phyloP scores from a whole-genome alignment of 2,113 vertebrate species.

The Phrynosoma blainvillii region DNA sequence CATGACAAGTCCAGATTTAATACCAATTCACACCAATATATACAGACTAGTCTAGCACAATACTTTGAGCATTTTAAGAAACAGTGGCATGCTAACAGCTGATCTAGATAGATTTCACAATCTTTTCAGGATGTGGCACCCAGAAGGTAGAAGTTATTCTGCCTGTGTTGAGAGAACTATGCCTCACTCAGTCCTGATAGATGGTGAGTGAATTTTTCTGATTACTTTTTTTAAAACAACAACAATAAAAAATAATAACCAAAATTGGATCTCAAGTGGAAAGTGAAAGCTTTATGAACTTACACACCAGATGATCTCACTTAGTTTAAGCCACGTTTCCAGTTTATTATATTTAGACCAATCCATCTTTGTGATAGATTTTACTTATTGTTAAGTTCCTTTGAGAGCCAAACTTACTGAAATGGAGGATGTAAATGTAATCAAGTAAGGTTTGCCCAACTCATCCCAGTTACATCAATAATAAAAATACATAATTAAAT shows the following conservation, averaged over 20 bases:
- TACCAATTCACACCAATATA: too few relatives aligned
- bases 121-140: neutral
- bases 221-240: neutral
- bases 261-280: neutral
- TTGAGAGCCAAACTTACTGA: too few relatives aligned
- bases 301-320: neutral
- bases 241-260: neutral
- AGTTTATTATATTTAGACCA: neutral
- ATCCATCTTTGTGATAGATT: neutral
- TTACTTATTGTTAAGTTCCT: neutral
- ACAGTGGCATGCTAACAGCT: neutral
- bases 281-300: neutral
- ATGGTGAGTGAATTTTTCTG: too few relatives aligned
- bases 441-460: neutral
- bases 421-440: neutral
- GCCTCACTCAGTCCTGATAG: neutral
- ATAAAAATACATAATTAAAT: slow-evolving; percentile 1
- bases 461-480: neutral
- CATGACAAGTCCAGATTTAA: too few relatives aligned
- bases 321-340: neutral
- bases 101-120: neutral
- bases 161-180: too few relatives aligned
- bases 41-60: neutral
- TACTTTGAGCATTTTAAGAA: neutral
- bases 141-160: too few relatives aligned